Conservation (phyloP, 2,797 vertebrate genomes). For the Iguana delicatissima region DNA sequence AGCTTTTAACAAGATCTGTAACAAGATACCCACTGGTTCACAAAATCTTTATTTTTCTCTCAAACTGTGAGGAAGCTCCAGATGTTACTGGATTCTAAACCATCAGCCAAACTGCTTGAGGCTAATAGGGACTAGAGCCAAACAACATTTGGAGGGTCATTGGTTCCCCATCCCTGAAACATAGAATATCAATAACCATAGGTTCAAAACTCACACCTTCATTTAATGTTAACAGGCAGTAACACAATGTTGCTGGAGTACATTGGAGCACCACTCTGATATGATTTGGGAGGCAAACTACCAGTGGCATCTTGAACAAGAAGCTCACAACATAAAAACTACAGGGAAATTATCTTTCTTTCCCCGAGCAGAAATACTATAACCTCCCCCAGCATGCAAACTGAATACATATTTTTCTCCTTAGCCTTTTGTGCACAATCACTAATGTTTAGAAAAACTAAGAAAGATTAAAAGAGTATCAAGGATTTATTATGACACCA, state of each 20-base stretch:
- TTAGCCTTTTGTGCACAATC: not conserved
- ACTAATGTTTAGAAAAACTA: not conserved
- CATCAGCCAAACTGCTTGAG: not conserved
- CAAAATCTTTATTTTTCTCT: not conserved
- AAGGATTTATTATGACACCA: slow-evolving; percentile 41
- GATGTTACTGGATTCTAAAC: not conserved
- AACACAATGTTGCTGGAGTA: not conserved
- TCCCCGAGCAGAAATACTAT: not conserved
- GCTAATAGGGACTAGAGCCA: not conserved
- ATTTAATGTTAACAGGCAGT: not conserved
- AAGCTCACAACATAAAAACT: not conserved
- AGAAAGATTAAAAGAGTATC: slow-evolving; percentile 17
- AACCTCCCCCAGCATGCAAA: not conserved
- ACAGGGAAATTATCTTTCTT: not conserved
- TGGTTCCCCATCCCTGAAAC: not conserved
- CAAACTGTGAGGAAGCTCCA: not conserved
- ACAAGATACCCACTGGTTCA: not conserved
- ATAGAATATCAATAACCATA: not conserved
- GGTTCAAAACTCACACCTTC: not conserved
- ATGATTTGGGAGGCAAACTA: not conserved
- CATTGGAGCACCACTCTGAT: not conserved
- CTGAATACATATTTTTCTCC: too few species aligned
- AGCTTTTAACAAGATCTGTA: not conserved
- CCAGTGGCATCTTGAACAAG: not conserved
- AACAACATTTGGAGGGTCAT: not conserved